These are phyloP conservation scores for Phasia obesa DNA, from an alignment of 2,888 invertebrate genomes.

Conservation along the genomic window DNA sequence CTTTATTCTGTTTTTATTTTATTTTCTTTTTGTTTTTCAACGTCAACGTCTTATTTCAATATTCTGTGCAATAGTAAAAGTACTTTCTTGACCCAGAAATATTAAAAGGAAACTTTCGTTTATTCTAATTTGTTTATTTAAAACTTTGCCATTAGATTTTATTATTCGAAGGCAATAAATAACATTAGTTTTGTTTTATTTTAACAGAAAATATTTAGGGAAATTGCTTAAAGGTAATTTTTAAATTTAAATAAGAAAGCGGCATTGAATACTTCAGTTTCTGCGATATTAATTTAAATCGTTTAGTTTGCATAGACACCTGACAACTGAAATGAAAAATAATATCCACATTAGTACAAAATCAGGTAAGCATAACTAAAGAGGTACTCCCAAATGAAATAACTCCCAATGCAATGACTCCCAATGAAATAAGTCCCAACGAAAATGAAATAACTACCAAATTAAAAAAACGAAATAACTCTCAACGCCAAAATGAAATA, in stretches of 20 bases:
- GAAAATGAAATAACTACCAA: too few relatives aligned
- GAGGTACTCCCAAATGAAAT: too few relatives aligned
- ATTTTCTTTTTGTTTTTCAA: conserved; percentile 18
- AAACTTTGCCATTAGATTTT: not conserved
- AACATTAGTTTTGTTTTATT: not conserved
- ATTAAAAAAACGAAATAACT: too few relatives aligned
- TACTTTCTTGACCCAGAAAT: conserved; percentile 48
- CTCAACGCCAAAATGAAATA: too few relatives aligned
- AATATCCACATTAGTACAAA: too few relatives aligned
- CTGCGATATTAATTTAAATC: not conserved
- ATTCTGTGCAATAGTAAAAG: conserved; percentile 35
- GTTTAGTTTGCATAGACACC: not conserved
- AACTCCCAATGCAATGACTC: too few relatives aligned
- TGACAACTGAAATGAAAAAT: not conserved
- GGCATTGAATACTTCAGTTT: not conserved
- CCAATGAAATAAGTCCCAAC: too few relatives aligned
- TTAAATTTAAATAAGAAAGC: not conserved
- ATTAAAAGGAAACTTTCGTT: not conserved
- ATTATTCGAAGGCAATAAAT: not conserved
- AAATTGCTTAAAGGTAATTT: not conserved
- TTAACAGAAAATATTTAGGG: not conserved
- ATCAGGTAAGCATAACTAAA: too few relatives aligned
- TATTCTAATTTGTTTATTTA: conserved; percentile 12
- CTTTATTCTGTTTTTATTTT: conserved; percentile 1
- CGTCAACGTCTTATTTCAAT: not conserved